Base-by-base conservation (phyloP, 1,140 invertebrate species). In the Trichonephila clavata region DNA sequence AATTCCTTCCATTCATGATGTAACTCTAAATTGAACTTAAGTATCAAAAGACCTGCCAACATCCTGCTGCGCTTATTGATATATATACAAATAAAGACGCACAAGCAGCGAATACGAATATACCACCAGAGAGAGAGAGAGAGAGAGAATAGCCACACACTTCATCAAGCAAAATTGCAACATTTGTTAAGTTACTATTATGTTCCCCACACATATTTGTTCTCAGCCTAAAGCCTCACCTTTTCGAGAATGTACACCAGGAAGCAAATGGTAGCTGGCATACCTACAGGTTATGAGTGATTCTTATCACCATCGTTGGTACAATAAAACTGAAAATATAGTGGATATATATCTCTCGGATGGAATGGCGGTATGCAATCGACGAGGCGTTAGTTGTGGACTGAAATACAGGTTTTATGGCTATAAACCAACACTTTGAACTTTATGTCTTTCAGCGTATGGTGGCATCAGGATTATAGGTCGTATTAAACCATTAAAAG, bases 401-500 rank as follows among this genome's bases (percentile, higher is more conserved):
- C 10, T 50, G 87, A 89, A 89, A 71, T 89, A 57, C 61, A 39
- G 43, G 21, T 89, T 89, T 89, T 77, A 89, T 77, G 87, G 32
- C 60, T 32, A 61, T 50, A 89, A 50, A 77, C 84, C 60, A 60
- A 86, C 84, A 71, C 61, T 14, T 68, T 89, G 63, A 50, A 65
- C 43, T 89, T 89, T 71, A 89, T 87, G 39, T 87, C 63, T 65
- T 43, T 21, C 8, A 24, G n/a, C 20, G 20, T n/a, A 89, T 89
- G 43, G 63, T 65, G 87, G 87, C 43, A 10, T 57, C 24, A n/a
- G 21, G 87, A 89, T 89, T 89, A 89, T 65, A 89, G 87, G 65
- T 89, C 87, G 57, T 77, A 89, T 89, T 89, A 89, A 89, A 89
- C 87, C 63, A 71, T 77, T 71, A 71, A 89, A 89, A 68, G 39